Percentiles rank a stretch among this genome's conserved stretches.
Conservation (phyloP, 2,797 vertebrate genomes). For the Notolepis coatsorum region DNA sequence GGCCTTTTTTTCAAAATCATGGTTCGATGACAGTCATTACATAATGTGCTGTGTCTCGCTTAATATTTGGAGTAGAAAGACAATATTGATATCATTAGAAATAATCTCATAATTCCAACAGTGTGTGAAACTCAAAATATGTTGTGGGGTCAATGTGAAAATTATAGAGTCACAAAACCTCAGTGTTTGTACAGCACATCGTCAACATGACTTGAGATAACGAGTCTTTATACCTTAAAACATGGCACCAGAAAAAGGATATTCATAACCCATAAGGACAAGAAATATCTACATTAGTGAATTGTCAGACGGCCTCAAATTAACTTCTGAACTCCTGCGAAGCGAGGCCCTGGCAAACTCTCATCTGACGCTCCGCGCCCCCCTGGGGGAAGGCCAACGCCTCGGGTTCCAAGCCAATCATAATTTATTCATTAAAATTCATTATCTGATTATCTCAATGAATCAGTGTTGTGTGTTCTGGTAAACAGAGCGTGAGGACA, state of each 20-base stretch:
- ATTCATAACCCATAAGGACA: neutral
- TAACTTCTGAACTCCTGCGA: neutral
- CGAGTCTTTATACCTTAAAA: neutral
- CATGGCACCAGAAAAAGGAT: neutral
- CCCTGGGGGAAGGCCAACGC: slow-evolving; percentile 25
- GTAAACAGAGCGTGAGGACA: slow-evolving; percentile 63
- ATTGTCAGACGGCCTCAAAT: neutral
- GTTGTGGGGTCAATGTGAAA: too few relatives aligned
- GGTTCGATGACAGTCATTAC: too few relatives aligned
- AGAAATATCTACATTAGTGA: slow-evolving; percentile 1
- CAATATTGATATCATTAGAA: too few relatives aligned
- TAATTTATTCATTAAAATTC: slow-evolving; percentile 75
- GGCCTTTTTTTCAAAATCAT: too few relatives aligned
- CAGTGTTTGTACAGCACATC: neutral
- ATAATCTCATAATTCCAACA: too few relatives aligned
- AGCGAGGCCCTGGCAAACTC: neutral
- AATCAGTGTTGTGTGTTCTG: slow-evolving; percentile 58
- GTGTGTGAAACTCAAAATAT: too few relatives aligned
- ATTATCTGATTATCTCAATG: slow-evolving; percentile 71
- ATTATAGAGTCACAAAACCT: too few relatives aligned
- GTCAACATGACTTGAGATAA: slow-evolving; percentile 3
- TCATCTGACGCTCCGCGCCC: slow-evolving; percentile 23
- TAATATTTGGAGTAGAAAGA: too few relatives aligned
- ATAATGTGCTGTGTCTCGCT: too few relatives aligned
- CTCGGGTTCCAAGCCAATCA: slow-evolving; percentile 38